Evolutionary conservation across 2,888 invertebrate species (phyloP).

Genomic region (Drosophila meridionalis): DNA sequence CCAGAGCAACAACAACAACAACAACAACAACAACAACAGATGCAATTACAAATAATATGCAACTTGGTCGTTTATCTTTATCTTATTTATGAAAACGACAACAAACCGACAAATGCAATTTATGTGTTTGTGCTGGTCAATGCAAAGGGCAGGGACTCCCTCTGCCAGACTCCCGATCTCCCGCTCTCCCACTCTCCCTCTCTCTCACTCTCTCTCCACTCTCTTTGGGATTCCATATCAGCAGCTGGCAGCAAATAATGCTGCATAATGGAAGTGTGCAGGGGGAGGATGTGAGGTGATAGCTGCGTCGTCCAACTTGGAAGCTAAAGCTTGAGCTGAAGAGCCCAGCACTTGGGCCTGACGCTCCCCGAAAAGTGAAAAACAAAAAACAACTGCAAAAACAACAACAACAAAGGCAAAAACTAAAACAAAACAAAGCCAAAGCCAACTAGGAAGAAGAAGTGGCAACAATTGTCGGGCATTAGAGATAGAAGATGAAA

Average conservation of each 20-base stretch:
- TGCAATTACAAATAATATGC: slow-evolving; percentile 84
- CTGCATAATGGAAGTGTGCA: slow-evolving; percentile 69
- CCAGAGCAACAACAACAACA: slow-evolving; percentile 26
- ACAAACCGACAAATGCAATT: slow-evolving; percentile 84
- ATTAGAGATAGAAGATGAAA: slow-evolving; percentile 74
- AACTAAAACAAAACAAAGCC: slow-evolving; percentile 56
- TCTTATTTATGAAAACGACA: slow-evolving; percentile 84
- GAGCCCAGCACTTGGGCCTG: slow-evolving; percentile 57
- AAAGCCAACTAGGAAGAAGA: slow-evolving; percentile 72
- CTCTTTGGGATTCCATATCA: slow-evolving; percentile 56
- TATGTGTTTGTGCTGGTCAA: slow-evolving; percentile 81
- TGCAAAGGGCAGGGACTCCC: slow-evolving; percentile 64
- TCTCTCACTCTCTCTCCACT: background rate
- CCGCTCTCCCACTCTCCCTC: background rate
- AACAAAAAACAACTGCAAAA: slow-evolving; percentile 4
- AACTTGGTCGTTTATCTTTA: slow-evolving; percentile 83
- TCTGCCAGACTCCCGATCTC: slow-evolving; percentile 1
- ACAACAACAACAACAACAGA: slow-evolving; percentile 66
- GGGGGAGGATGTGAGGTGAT: slow-evolving; percentile 25
- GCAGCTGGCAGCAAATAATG: slow-evolving; percentile 72
- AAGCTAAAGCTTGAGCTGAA: slow-evolving; percentile 46
- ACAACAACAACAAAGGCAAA: slow-evolving; percentile 28
- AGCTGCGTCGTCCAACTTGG: slow-evolving; percentile 33
- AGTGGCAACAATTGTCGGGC: slow-evolving; percentile 79
- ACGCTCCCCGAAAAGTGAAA: slow-evolving; percentile 66